These are phyloP conservation scores for Myotis myotis DNA, from an alignment of 2,797 vertebrate genomes.

Conservation along the genomic window DNA sequence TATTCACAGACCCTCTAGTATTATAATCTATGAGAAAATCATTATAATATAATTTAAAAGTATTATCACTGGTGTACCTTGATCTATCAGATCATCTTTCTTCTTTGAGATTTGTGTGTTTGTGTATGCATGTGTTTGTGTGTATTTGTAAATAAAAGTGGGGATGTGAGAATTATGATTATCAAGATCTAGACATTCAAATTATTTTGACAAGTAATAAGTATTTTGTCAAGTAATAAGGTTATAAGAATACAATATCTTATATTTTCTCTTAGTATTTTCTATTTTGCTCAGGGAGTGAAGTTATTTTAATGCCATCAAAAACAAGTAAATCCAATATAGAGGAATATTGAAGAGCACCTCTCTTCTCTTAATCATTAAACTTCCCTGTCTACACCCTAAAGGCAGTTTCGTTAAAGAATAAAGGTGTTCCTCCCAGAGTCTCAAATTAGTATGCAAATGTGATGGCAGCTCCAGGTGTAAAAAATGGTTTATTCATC, in stretches of 20 bases:
- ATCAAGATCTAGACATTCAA: neutral
- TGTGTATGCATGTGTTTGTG: neutral
- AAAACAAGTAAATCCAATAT: neutral
- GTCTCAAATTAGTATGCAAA: neutral
- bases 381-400: neutral
- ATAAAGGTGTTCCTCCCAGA: neutral
- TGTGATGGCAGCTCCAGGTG: neutral
- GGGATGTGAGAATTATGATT: neutral
- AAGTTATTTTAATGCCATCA: neutral
- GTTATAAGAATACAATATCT: neutral
- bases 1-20: neutral
- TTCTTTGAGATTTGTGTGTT: neutral
- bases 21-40: neutral
- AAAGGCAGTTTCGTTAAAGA: neutral
- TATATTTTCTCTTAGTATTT: neutral
- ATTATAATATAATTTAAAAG: neutral
- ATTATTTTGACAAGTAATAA: neutral
- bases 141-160: neutral
- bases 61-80: neutral
- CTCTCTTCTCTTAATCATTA: neutral
- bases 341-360: neutral
- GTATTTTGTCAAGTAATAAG: neutral
- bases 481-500: conserved; percentile 20
- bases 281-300: neutral
- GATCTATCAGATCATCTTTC: neutral